Conservation (phyloP, 2,797 vertebrate genomes). For the Eulemur rubriventer region DNA sequence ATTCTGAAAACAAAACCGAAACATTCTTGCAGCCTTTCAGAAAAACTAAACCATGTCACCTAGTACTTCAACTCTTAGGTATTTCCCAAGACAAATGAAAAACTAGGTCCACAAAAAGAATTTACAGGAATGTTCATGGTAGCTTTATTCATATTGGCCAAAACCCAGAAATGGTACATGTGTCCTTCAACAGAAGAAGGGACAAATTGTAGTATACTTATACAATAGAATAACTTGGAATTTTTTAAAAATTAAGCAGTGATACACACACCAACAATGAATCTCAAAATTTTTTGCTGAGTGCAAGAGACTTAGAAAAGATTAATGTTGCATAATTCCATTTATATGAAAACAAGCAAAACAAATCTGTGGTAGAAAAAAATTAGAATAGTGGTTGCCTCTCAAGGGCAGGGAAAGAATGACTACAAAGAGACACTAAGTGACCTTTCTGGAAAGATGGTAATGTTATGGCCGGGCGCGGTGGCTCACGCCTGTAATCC, state of each 20-base stretch:
- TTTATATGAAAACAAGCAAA: neutral
- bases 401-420: neutral
- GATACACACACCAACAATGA: neutral
- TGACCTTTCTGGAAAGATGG: neutral
- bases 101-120: neutral
- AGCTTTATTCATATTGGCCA: neutral
- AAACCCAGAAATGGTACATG: neutral
- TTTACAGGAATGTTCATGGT: neutral
- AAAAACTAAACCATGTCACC: too few species aligned
- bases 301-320: neutral
- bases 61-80: too few species aligned
- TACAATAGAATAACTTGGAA: neutral
- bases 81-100: too few species aligned
- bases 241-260: neutral
- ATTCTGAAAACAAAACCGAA: too few species aligned
- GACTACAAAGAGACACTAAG: neutral
- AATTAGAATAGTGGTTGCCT: neutral
- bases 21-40: too few species aligned
- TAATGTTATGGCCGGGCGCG: neutral
- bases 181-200: neutral
- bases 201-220: neutral
- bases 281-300: neutral
- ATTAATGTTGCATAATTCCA: neutral
- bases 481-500: too few species aligned
- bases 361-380: neutral